Conservation (phyloP, 2,797 vertebrate genomes). For the Dallia pectoralis region DNA sequence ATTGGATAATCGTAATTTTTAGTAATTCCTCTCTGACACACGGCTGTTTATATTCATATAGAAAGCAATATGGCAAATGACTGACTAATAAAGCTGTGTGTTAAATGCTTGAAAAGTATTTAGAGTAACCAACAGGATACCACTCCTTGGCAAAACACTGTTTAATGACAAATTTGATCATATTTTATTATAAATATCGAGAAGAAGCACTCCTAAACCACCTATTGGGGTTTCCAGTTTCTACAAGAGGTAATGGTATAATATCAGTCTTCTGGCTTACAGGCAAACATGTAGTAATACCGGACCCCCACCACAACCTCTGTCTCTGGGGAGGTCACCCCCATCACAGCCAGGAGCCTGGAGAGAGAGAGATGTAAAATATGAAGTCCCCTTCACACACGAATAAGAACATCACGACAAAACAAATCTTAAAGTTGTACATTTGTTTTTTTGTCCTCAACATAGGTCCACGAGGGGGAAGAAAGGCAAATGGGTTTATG, state of each 20-base stretch:
- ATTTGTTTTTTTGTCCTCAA: slow-evolving; percentile 28
- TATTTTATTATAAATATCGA: too few species aligned
- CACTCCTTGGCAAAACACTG: neutral
- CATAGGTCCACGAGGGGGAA: too few species aligned
- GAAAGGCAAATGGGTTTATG: too few species aligned
- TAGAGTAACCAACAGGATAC: neutral
- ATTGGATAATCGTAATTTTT: neutral
- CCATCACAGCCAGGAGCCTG: slow-evolving; percentile 69
- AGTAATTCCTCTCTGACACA: neutral
- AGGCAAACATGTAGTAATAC: slow-evolving; percentile 65
- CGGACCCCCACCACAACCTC: slow-evolving; percentile 62
- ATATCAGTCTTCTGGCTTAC: slow-evolving; percentile 55
- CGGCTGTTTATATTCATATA: too few species aligned
- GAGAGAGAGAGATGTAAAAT: neutral
- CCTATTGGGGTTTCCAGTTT: neutral
- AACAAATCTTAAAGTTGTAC: slow-evolving; percentile 40
- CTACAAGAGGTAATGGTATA: neutral
- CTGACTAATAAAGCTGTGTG: neutral
- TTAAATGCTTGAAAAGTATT: neutral
- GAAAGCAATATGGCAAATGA: too few species aligned
- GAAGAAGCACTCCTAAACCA: too few species aligned
- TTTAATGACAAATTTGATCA: neutral
- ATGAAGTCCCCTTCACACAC: neutral
- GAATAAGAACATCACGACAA: neutral
- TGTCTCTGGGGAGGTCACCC: slow-evolving; percentile 61